Percentiles rank a stretch among this genome's conserved stretches.
These are phyloP conservation scores for Leucoraja ocellata DNA, from an alignment of 2,797 vertebrate genomes.

Conservation along the genomic window DNA sequence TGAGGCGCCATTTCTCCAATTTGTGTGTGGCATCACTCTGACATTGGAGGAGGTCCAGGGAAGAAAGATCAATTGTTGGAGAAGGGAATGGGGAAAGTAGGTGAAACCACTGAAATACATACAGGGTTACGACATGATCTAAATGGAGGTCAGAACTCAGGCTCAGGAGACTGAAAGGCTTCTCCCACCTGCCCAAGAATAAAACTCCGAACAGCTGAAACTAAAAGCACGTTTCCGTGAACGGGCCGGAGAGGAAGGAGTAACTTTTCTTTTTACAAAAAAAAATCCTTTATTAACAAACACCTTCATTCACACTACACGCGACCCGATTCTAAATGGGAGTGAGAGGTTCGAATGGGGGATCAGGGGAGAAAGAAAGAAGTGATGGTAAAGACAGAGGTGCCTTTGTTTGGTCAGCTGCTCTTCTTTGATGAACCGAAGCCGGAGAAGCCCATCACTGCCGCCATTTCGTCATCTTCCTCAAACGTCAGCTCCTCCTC, in stretches of 20 bases:
- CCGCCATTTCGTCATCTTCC: conserved; percentile 93
- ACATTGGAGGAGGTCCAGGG: too few species aligned
- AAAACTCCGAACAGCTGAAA: neutral
- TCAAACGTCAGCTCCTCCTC: conserved; percentile 87
- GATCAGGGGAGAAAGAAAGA: neutral
- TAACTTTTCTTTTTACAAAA: neutral
- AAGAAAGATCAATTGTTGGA: too few species aligned
- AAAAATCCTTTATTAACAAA: conserved; percentile 10
- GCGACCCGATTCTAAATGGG: neutral
- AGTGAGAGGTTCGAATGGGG: conserved; percentile 37
- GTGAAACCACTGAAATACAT: neutral
- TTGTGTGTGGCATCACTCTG: too few species aligned
- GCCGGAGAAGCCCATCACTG: conserved; percentile 94
- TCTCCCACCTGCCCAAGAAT: neutral
- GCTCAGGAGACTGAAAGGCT: neutral
- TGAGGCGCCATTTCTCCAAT: too few species aligned
- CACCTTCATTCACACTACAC: conserved; percentile 19
- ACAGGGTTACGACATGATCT: neutral
- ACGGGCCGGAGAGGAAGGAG: neutral
- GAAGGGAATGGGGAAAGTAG: too few species aligned
- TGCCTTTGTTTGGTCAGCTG: conserved; percentile 61
- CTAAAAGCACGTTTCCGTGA: neutral
- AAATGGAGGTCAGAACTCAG: neutral
- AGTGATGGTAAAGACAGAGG: neutral
- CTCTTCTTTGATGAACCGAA: conserved; percentile 90